These are phyloP conservation scores for Otis tarda DNA, from an alignment of 2,113 vertebrate genomes.

Conservation along the genomic window DNA sequence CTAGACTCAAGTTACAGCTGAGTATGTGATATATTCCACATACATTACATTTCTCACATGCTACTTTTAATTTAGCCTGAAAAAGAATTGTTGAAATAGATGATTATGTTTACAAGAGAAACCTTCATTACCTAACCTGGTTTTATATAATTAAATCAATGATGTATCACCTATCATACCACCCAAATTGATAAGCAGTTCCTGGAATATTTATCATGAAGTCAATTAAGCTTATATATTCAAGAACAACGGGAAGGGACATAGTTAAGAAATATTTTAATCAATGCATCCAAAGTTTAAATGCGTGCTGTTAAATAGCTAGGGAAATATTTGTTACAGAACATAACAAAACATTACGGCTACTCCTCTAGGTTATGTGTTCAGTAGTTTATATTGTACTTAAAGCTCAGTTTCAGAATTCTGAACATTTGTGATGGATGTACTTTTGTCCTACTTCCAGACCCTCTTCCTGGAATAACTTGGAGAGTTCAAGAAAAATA, in stretches of 20 bases:
- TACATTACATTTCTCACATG: neutral
- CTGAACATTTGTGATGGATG: neutral
- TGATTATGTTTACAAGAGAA: neutral
- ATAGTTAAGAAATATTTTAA: neutral
- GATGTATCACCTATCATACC: neutral
- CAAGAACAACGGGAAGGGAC: neutral
- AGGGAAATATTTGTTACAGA: neutral
- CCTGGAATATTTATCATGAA: neutral
- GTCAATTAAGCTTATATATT: neutral
- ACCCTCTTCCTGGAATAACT: neutral
- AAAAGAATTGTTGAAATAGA: neutral
- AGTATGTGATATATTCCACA: neutral
- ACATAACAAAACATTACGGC: neutral
- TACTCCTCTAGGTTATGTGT: neutral
- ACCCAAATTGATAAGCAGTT: neutral
- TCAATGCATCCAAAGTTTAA: neutral
- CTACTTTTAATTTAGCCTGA: neutral
- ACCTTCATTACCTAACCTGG: neutral
- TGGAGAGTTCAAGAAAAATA: neutral
- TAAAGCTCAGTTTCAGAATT: neutral
- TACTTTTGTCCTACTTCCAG: constrained; percentile 9
- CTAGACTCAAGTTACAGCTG: neutral
- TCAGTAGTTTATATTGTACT: neutral
- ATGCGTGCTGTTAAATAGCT: neutral
- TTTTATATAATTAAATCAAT: neutral